Evolutionary conservation across 1,140 invertebrate genomes (phyloP).

Genomic region (Melitaea cinxia): DNA sequence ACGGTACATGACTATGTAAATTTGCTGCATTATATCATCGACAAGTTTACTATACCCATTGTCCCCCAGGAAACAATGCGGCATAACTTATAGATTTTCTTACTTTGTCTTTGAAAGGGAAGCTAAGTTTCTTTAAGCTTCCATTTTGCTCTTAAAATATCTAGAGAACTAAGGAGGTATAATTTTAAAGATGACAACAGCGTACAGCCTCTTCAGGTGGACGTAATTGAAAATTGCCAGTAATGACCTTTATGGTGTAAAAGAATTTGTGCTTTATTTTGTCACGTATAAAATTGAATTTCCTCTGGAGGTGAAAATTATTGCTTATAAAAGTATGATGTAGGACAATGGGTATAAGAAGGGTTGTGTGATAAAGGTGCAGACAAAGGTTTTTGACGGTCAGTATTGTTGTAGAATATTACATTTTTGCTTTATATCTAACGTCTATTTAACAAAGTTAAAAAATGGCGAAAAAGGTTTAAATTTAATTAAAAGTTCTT

Average conservation of each 20-base stretch:
- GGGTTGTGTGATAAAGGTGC: slow-evolving; percentile 13
- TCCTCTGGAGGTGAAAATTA: slow-evolving; percentile 17
- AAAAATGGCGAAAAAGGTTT: background rate
- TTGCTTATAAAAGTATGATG: slow-evolving; percentile 30
- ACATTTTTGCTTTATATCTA: background rate
- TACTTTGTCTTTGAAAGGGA: slow-evolving; percentile 37
- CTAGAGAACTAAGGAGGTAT: slow-evolving; percentile 41
- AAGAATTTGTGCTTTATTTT: slow-evolving; percentile 33
- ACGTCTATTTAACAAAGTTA: slow-evolving; percentile 1
- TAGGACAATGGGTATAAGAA: slow-evolving; percentile 46
- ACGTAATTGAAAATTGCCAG: slow-evolving; percentile 58
- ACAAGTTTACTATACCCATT: slow-evolving; percentile 31
- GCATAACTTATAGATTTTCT: slow-evolving; percentile 41
- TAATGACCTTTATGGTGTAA: slow-evolving; percentile 40
- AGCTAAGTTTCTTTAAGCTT: slow-evolving; percentile 34
- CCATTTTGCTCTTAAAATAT: slow-evolving; percentile 39
- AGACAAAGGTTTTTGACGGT: slow-evolving; percentile 15
- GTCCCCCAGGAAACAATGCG: slow-evolving; percentile 39
- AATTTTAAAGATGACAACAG: slow-evolving; percentile 59
- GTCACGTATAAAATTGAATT: slow-evolving; percentile 25
- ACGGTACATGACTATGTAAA: slow-evolving; percentile 32
- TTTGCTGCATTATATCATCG: slow-evolving; percentile 26
- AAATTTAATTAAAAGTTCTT: background rate
- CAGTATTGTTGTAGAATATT: slow-evolving; percentile 4
- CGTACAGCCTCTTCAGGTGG: slow-evolving; percentile 40